Evolutionary conservation across 1,140 invertebrate species (phyloP).

Genomic region (Notospermus geniculatus): DNA sequence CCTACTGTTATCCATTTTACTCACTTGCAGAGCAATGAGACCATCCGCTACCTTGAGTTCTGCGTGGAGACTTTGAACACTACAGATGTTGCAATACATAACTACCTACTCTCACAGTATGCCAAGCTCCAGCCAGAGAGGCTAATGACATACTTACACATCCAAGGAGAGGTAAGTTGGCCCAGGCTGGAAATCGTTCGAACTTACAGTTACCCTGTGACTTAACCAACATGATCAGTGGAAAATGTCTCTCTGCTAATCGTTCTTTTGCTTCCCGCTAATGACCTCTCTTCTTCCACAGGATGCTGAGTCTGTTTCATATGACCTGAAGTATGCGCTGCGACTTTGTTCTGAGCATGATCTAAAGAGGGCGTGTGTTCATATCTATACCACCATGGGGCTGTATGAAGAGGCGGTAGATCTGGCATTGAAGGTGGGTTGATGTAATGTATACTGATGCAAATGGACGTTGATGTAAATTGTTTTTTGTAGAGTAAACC

Average conservation of each 20-base stretch:
- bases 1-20: constrained; percentile 1
- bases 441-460: too few relatives aligned
- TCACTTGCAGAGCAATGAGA: constrained; percentile 51
- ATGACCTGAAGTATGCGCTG: constrained; percentile 58
- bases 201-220: too few relatives aligned
- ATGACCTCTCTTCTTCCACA: constrained; percentile 18
- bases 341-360: constrained; percentile 58
- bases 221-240: too few relatives aligned
- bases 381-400: constrained; percentile 85
- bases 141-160: constrained; percentile 78
- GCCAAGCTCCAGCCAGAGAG: constrained; percentile 67
- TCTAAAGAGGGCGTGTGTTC: constrained; percentile 78
- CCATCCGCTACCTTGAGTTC: constrained; percentile 78
- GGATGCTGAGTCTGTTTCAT: constrained; percentile 45
- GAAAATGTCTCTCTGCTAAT: too few relatives aligned
- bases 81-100: constrained; percentile 86
- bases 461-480: too few relatives aligned
- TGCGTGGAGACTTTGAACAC: constrained; percentile 77
- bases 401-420: constrained; percentile 92
- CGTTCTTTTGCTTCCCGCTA: too few relatives aligned
- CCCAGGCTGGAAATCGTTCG: background rate
- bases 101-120: constrained; percentile 87
- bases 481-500: too few relatives aligned
- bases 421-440: constrained; percentile 73
- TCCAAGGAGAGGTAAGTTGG: constrained; percentile 67